Evolutionary conservation across 2,113 vertebrate species (phyloP).

Genomic region (Ivindomyrus marchei): DNA sequence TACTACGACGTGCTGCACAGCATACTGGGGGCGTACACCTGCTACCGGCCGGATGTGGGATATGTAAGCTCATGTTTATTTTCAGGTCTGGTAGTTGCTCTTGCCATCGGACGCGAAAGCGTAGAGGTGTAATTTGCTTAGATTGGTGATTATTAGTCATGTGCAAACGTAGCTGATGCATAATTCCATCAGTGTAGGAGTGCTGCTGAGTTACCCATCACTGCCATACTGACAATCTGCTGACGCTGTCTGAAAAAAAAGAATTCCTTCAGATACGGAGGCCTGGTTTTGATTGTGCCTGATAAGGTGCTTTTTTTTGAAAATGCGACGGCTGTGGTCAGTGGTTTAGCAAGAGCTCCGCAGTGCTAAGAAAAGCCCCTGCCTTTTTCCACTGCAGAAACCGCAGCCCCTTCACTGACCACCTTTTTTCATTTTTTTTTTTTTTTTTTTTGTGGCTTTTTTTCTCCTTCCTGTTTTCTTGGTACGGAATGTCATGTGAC

Average conservation of each 20-base stretch:
- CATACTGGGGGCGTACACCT: conserved; percentile 88
- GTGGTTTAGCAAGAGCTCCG: background rate
- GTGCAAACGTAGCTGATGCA: background rate
- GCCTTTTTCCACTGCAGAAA: conserved; percentile 9
- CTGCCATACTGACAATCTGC: background rate
- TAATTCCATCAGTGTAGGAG: background rate
- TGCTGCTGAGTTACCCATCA: background rate
- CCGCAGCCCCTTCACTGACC: background rate
- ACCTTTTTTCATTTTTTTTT: background rate
- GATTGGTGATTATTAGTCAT: background rate
- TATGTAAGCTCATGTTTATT: conserved; percentile 70
- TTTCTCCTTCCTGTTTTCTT: conserved; percentile 19
- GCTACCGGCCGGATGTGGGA: conserved; percentile 89
- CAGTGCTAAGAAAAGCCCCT: background rate
- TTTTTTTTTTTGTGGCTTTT: background rate
- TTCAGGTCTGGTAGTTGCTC: background rate
- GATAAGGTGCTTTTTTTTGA: background rate
- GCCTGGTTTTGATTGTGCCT: background rate
- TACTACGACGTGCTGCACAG: conserved; percentile 86
- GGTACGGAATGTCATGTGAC: background rate
- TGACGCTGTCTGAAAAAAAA: background rate
- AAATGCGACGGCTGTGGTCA: background rate
- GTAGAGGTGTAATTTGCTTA: background rate
- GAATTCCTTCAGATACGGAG: background rate
- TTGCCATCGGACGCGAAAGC: background rate